Evolutionary conservation across 2,113 vertebrate species (phyloP), one percentile per base, ranked within the genome.

Genomic region (Epinephelus lanceolatus): DNA sequence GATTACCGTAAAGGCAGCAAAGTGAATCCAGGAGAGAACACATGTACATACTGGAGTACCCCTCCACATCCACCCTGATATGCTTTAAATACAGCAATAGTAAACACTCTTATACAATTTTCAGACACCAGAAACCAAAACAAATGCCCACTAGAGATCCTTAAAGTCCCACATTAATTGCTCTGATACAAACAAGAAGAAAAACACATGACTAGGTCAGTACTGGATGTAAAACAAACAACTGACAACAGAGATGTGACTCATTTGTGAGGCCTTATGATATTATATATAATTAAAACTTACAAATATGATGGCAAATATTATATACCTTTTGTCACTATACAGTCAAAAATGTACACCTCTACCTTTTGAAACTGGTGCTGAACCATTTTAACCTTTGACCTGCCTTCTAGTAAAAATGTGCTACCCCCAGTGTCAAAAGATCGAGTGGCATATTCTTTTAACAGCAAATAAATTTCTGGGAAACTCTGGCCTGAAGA

Each of bases 1-100:
- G 92, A 93, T 94, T 93, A 90, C 53, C 84, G 74, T 55, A 47
- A 79, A 86, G 77, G 69, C 84, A 84, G 33, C 56, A 60, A 67
- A 53, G 61, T 65, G 70, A 81, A 66, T 74, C 55, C 71, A 57
- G 21, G 61, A 73, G 59, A 77, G 42, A 76, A 53, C 76, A 73
- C 69, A 62, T 81, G 59, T 67, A 68, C 60, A 66, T 17, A 73
- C 40, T 30, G 9, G 18, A 52, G 13, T 30, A 17, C 7, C 4
- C 15, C n/a, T 51, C 51, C 51, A 11, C 42, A 6, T 33, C 49
- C 68, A n/a, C 69, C 52, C 45, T 8, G 17, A 51, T 45, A 1
- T 19, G 8, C 40, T 81, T 81, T 71, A 62, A 78, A 75, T 71
- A 14, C n/a, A 3, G 13, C 33, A 30, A 40, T 9, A 11, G 23